phyloP scores from a whole-genome alignment of 2,113 vertebrate genomes.

The Thalassoma bifasciatum region DNA sequence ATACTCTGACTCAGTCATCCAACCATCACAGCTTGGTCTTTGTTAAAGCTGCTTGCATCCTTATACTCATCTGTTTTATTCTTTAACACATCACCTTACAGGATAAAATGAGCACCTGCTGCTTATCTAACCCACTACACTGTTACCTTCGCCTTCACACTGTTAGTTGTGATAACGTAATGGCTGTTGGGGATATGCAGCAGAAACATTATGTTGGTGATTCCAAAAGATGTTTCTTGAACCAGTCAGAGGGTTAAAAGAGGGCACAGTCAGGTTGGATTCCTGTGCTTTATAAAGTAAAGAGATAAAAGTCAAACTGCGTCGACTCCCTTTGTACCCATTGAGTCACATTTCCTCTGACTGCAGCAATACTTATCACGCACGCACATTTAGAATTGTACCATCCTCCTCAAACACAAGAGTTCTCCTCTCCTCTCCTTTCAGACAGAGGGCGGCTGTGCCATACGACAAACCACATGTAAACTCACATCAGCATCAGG shows the following conservation, averaged over 20 bases:
- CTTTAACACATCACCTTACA: too few relatives aligned
- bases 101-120: too few relatives aligned
- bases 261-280: background rate
- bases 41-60: too few relatives aligned
- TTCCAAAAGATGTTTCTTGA: background rate
- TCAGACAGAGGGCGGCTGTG: conserved; percentile 38
- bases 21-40: too few relatives aligned
- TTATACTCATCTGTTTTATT: too few relatives aligned
- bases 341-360: conserved; percentile 9
- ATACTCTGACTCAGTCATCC: too few relatives aligned
- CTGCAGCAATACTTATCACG: conserved; percentile 2
- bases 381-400: background rate
- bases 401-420: background rate
- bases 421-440: conserved; percentile 10
- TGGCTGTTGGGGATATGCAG: background rate
- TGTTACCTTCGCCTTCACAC: too few relatives aligned
- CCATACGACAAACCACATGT: conserved; percentile 75
- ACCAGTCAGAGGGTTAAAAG: background rate
- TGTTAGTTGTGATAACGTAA: too few relatives aligned
- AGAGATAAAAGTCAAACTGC: conserved; percentile 1
- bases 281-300: background rate
- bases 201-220: background rate
- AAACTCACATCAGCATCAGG: conserved; percentile 77
- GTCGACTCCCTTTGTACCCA: background rate
- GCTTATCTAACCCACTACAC: too few relatives aligned